A percentile compares a stretch with the other conserved stretches of the same genome.
These are phyloP conservation scores for Halictus ligatus DNA, from an alignment of 2,888 invertebrate genomes.

Conservation along the genomic window DNA sequence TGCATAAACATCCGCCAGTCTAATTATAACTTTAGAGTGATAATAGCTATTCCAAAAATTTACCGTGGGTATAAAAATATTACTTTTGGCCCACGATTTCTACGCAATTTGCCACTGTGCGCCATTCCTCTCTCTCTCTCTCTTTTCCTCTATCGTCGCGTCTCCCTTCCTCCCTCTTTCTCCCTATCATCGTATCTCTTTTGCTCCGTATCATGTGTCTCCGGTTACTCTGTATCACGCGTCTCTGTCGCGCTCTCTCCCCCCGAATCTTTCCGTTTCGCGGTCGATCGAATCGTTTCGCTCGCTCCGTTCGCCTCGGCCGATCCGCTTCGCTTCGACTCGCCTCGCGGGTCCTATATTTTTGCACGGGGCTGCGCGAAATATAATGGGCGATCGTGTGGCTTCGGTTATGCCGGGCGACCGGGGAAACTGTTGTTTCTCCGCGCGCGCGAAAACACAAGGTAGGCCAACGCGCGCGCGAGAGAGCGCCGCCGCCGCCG, in stretches of 20 bases:
- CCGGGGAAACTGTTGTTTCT: conserved; percentile 69
- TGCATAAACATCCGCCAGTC: no score
- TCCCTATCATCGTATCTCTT: neutral
- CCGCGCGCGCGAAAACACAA: conserved; percentile 69
- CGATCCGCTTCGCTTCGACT: neutral
- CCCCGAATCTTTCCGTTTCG: neutral
- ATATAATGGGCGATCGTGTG: conserved; percentile 54
- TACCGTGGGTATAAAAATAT: neutral
- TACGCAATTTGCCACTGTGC: no score
- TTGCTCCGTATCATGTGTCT: neutral
- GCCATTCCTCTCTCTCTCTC: neutral
- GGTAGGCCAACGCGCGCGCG: conserved; percentile 55
- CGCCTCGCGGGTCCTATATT: conserved; percentile 49
- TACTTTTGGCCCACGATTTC: neutral
- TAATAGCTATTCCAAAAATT: neutral
- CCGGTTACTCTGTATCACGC: neutral
- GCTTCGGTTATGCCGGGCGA: conserved; percentile 57
- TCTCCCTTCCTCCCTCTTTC: neutral
- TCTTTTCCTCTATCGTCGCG: no score
- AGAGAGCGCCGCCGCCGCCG: neutral
- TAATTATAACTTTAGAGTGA: neutral
- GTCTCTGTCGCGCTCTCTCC: neutral
- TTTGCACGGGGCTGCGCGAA: conserved; percentile 59
- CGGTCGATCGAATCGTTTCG: conserved; percentile 34
- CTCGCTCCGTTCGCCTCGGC: neutral